These are phyloP conservation scores for Zelleria hepariella DNA, from an alignment of 2,888 invertebrate genomes.

Conservation along the genomic window DNA sequence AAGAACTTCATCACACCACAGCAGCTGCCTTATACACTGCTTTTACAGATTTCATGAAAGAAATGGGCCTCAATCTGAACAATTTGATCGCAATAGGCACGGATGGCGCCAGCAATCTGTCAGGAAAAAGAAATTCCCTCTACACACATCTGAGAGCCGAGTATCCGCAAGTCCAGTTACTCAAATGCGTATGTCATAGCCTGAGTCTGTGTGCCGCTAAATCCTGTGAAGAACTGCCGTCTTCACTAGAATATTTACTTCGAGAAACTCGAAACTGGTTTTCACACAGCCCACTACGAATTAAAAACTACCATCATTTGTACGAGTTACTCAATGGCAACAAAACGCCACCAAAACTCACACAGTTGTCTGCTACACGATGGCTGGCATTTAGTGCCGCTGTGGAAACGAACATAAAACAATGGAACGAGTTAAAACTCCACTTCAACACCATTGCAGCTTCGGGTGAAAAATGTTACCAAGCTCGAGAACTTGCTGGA, in stretches of 20 bases:
- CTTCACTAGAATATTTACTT: conserved; percentile 13
- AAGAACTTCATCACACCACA: background rate
- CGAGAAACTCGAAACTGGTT: conserved; percentile 20
- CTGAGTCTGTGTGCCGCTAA: conserved; percentile 5
- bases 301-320: too few relatives aligned
- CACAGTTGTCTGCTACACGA: conserved; percentile 1
- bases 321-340: background rate
- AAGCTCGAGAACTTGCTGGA: background rate
- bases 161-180: conserved; percentile 11
- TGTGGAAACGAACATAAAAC: background rate
- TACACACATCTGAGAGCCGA: conserved; percentile 13
- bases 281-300: conserved; percentile 12
- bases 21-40: background rate
- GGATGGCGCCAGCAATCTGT: conserved; percentile 14
- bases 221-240: conserved; percentile 9
- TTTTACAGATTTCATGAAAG: background rate
- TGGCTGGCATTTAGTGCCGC: conserved; percentile 4
- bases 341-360: conserved; percentile 3
- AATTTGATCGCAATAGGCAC: conserved; percentile 15
- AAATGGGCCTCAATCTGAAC: background rate
- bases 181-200: conserved; percentile 12
- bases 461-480: conserved; percentile 1
- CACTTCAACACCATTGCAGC: background rate
- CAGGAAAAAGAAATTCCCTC: conserved; percentile 12
- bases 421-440: background rate